Percentiles rank a stretch among this genome's conserved stretches.
phyloP scores from a whole-genome alignment of 2,888 invertebrate species.

The Athalia circularis region DNA sequence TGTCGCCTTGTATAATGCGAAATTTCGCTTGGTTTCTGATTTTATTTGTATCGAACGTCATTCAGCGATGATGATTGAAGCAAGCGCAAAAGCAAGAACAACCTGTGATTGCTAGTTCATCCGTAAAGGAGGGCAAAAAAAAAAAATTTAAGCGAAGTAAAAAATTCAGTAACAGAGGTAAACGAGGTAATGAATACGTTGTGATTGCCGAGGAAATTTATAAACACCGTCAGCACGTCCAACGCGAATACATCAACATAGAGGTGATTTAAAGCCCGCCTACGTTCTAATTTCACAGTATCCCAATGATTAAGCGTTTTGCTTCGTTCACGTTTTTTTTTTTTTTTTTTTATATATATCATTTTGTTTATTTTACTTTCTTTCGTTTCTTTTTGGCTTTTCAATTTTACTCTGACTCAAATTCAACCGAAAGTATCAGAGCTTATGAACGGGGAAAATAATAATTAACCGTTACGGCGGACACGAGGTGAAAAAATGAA shows the following conservation, averaged over 20 bases:
- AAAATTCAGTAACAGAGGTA: not conserved
- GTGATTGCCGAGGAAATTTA: not conserved
- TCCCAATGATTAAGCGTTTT: not conserved
- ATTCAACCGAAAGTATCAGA: slow-evolving; percentile 1
- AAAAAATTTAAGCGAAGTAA: not conserved
- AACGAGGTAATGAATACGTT: not conserved
- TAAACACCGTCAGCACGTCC: not conserved
- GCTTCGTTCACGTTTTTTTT: not conserved
- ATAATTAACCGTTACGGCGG: not conserved
- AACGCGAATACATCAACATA: not conserved
- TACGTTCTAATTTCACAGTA: not conserved
- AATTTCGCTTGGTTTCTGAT: no score
- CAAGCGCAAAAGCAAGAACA: no score
- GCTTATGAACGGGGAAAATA: not conserved
- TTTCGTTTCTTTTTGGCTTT: not conserved
- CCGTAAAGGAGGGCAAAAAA: not conserved
- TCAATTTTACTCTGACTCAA: slow-evolving; percentile 13
- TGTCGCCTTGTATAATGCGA: no score
- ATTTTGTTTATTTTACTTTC: not conserved
- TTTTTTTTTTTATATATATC: not conserved
- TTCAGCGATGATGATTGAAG: no score
- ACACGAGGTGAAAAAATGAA: not conserved
- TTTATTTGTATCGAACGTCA: no score
- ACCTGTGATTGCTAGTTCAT: no score
- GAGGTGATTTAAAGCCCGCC: slow-evolving; percentile 1